phyloP scores from a whole-genome alignment of 53 echinoderm and acorn worm genomes.

The Holothuria scabra region DNA sequence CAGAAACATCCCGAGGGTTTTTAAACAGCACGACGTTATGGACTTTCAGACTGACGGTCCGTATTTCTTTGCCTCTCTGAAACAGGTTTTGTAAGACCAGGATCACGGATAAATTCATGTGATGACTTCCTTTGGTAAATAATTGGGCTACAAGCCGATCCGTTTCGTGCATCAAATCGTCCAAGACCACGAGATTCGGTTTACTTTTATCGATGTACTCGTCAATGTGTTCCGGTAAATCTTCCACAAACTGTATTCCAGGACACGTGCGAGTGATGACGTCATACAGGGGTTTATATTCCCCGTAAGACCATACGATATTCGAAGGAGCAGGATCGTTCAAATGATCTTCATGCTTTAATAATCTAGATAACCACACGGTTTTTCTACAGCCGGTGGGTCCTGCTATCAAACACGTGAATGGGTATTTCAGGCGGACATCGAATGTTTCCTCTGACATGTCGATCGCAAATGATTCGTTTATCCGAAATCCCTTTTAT shows the following conservation, averaged over 20 bases:
- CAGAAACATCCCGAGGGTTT: constrained; percentile 41
- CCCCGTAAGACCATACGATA: constrained; percentile 48
- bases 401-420: too few species aligned
- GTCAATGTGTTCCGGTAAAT: too few species aligned
- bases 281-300: too few species aligned
- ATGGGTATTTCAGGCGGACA: constrained; percentile 22
- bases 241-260: too few species aligned
- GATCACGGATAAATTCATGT: constrained; percentile 42
- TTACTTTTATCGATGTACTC: too few species aligned
- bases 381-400: too few species aligned
- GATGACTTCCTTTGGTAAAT: constrained; percentile 47
- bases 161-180: too few species aligned
- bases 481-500: background rate
- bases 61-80: constrained; percentile 35
- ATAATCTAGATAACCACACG: constrained; percentile 1
- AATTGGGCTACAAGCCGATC: background rate
- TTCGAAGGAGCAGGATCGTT: background rate
- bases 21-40: constrained; percentile 57
- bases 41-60: constrained; percentile 42
- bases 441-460: constrained; percentile 2
- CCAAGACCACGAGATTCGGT: too few species aligned
- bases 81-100: constrained; percentile 24
- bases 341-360: background rate
- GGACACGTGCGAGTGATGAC: too few species aligned
- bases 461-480: background rate